Base-by-base conservation (phyloP, 2,888 invertebrate species). In the Steromphala cineraria region DNA sequence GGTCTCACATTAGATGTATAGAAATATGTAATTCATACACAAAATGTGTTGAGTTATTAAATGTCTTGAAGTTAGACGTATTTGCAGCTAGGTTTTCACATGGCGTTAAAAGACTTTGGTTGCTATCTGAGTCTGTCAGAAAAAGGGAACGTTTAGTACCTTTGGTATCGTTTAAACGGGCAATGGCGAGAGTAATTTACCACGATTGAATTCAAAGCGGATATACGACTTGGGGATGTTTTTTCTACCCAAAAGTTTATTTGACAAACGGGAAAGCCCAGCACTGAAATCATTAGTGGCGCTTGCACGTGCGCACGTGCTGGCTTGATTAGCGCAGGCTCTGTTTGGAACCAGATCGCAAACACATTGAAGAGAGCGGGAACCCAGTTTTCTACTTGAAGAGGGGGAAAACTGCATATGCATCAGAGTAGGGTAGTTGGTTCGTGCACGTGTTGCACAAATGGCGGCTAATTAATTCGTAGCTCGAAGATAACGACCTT, bases 381-480 rank as follows among this genome's bases (percentile, higher is more conserved):
- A 40, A 36, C 71, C n/a, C 31, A 40, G 71, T 40, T 71, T 36
- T 71, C 71, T 31, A n/a, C 10, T 40, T 19, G 71, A 71, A 40
- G 19, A 62, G 62, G 28, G 19, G 40, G 31, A 36, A 71, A 71
- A 71, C 31, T 71, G 40, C 71, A 31, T 36, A 36, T 40, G 19
- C 40, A 31, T 36, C 28, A 19, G 17, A 36, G 36, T 24, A 36
- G 71, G 71, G 36, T 8, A 36, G 71, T 31, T 36, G 10, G 19
- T n/a, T 17, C 31, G 19, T 40, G 15, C 71, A 71, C 71, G 40
- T 71, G 71, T 36, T 71, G n/a, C 40, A 36, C 71, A 71, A 71
- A 71, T 71, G 71, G 71, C 40, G 28, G 19, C 71, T 71, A 71
- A 71, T 71, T 71, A 71, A 71, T 71, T 36, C 71, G 36, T n/a